Evolutionary conservation across 2,888 invertebrate genomes (phyloP), one percentile per base, ranked within the genome.

Genomic region (Platynereis dumerilii): DNA sequence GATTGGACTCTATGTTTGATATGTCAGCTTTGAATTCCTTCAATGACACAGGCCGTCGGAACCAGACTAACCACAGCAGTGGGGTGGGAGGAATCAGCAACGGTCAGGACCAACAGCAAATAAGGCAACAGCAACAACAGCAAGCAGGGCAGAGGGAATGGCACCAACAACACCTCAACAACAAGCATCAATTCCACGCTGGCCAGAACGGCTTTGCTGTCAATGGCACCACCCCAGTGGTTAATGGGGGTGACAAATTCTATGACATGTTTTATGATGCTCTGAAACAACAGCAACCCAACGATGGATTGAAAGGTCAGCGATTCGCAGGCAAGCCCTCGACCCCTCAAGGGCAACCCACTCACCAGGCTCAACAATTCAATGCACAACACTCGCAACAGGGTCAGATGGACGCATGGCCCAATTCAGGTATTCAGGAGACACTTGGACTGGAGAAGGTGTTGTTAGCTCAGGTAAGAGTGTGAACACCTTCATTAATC

Each of bases 191-290:
- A 52, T 22, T 22, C 52, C 12, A 39, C 34, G 24, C 42, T 52
- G n/a, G 28, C 60, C 20, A 60, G 61, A 61, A 29, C 61, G 61
- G 17, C 39, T 61, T 24, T 22, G 42, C 20, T 61, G 53, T 39
- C 29, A 48, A 28, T 52, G 53, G 39, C 28, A 60, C 24, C 52
- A 34, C 34, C 12, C 7, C 34, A 7, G 26, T 44, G 5, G 34
- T 34, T 5, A 34, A 34, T 34, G 34, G 34, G 12, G 34, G 34
- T 34, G 34, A 34, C 34, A 34, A 34, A 34, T 34, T 34, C 34
- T 34, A 34, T 12, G 34, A 34, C 34, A 34, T 34, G 34, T 34
- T 34, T 34, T 34, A 34, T 34, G 34, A 34, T 12, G 34, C 34
- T 34, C 34, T 34, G 34, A 34, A 34, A 34, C 34, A 34, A 34